phyloP scores from a whole-genome alignment of 1,140 invertebrate genomes.

The Achatina immaculata region DNA sequence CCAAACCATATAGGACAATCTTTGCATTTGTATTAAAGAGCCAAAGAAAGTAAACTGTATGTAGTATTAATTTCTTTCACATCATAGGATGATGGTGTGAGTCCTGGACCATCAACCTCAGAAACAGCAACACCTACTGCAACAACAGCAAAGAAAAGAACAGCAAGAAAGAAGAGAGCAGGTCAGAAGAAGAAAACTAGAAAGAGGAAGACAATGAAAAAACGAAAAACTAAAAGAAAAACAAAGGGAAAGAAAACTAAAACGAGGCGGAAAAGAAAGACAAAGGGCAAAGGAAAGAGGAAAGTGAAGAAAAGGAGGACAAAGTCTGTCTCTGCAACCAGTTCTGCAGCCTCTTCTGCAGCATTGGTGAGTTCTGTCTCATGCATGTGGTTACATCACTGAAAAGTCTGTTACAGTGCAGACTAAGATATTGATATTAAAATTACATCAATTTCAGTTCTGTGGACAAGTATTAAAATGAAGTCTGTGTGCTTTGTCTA shows the following conservation, averaged over 20 bases:
- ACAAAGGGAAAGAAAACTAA: constrained; percentile 46
- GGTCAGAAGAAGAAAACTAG: constrained; percentile 40
- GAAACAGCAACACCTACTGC: not conserved
- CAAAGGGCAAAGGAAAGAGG: constrained; percentile 52
- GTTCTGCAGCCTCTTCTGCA: not conserved
- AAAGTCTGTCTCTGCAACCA: constrained; percentile 44
- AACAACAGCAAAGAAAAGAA: constrained; percentile 37
- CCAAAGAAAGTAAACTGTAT: too few species aligned
- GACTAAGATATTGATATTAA: too few species aligned
- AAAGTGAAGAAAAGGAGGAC: constrained; percentile 53
- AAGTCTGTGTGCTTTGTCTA: too few species aligned
- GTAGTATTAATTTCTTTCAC: not conserved
- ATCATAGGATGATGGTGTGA: constrained; percentile 29
- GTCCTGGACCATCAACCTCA: not conserved
- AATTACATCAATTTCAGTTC: too few species aligned
- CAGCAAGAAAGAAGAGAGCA: constrained; percentile 43
- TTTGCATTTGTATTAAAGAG: too few species aligned
- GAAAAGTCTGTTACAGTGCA: not conserved
- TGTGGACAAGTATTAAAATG: too few species aligned
- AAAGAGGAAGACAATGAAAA: constrained; percentile 39
- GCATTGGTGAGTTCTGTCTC: constrained; percentile 12
- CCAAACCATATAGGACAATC: too few species aligned
- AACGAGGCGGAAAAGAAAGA: constrained; percentile 51
- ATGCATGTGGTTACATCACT: not conserved
- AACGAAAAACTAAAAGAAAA: constrained; percentile 42